Evolutionary conservation across 2,113 vertebrate species (phyloP).

Genomic region (Pagrus major): DNA sequence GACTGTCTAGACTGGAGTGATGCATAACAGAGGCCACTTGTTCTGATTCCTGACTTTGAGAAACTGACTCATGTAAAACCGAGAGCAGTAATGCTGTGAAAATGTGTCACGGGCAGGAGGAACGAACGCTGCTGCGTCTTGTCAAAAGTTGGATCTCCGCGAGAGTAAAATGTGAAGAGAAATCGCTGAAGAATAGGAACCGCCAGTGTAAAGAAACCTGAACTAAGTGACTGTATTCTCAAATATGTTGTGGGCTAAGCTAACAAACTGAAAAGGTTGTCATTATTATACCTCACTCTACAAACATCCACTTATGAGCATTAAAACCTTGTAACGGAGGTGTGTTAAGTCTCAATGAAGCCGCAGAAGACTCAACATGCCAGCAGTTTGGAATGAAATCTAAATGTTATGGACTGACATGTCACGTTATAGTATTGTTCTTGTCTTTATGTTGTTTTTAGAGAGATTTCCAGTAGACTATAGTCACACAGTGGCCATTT

Average conservation of each 20-base stretch:
- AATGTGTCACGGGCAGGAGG: constrained; percentile 21
- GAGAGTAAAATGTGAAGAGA: constrained; percentile 31
- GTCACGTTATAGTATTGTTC: not conserved
- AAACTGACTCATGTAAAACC: constrained; percentile 52
- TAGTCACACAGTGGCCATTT: too few species aligned
- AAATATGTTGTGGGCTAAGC: constrained; percentile 8
- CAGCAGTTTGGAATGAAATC: not conserved
- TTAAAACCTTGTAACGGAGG: not conserved
- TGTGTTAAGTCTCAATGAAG: not conserved
- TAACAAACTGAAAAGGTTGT: constrained; percentile 3
- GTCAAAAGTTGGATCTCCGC: constrained; percentile 54
- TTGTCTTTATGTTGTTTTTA: not conserved
- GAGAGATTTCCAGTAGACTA: not conserved
- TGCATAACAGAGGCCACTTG: constrained; percentile 71
- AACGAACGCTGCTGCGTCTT: constrained; percentile 49
- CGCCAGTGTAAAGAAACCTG: constrained; percentile 65
- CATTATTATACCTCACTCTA: not conserved
- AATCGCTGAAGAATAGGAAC: constrained; percentile 24
- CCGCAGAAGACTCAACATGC: not conserved
- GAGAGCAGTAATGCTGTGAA: constrained; percentile 31
- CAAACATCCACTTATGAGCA: not conserved
- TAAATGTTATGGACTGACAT: not conserved
- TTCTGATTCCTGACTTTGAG: constrained; percentile 56
- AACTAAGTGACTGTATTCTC: constrained; percentile 34
- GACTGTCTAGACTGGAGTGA: constrained; percentile 70